Base-by-base conservation (phyloP, 2,888 invertebrate genomes). In the Athetis lepigone region DNA sequence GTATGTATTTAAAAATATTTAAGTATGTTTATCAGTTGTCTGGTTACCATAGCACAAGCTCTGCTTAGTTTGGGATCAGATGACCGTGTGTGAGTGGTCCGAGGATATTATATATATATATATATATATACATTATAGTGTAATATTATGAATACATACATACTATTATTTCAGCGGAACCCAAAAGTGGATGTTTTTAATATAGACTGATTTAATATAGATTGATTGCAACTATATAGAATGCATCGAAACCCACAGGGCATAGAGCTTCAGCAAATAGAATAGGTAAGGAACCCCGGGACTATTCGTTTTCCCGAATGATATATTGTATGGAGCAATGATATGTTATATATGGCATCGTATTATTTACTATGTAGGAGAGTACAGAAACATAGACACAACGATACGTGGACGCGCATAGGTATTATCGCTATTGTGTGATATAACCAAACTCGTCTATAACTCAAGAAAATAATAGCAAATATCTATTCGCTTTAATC, bases 401-500 rank as follows among this genome's bases (percentile, higher is more conserved):
- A 55, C 21, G 39, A 42, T 39, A 51, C 25, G 16, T 51, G 69
- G 29, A 50, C 40, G 29, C 52, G 36, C 69, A 64, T 73, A 57
- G 52, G 54, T 68, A 50, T 55, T 39, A 55, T 42, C 27, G 50
- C 40, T 47, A 72, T 68, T 72, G 56, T 64, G 25, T 57, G 33
- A 42, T 56, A 54, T 27, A 40, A 42, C 7, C 16, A 43, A 77
- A 62, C 52, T 55, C 69, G 66, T 71, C 81, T 71, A 86, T 87
- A 86, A 85, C 85, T 89, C 82, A 84, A 65, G 62, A 77, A 84
- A 85, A 86, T 83, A 89, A 85, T 83, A 85, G 79, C 80, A 87
- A 85, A 88, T 85, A 86, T 85, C 86, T 87, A 86, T 87, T 83
- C 84, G 78, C 81, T 80, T 88, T 85, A 86, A 87, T 86, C 88